A percentile compares a stretch with the other conserved stretches of the same genome.
Evolutionary conservation across 2,888 invertebrate species (phyloP).

Genomic region (Drosophila fulvimacula): DNA sequence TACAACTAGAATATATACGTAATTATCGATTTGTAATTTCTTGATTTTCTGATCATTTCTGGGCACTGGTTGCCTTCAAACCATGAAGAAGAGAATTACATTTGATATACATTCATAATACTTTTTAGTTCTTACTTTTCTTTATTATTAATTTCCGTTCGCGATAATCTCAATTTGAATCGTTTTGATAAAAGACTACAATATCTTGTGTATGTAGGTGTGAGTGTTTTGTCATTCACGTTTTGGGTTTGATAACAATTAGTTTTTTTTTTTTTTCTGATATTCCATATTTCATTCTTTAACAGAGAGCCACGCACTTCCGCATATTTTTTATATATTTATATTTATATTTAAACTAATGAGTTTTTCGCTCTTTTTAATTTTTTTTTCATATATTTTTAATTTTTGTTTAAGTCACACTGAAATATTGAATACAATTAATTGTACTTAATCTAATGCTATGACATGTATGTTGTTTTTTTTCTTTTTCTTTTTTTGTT

Average conservation of each 20-base stretch:
- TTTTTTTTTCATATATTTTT: neutral
- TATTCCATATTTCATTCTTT: constrained; percentile 26
- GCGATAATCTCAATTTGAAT: constrained; percentile 20
- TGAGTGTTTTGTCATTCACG: constrained; percentile 7
- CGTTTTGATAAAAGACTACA: constrained; percentile 17
- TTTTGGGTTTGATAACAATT: constrained; percentile 39
- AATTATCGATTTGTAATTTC: constrained; percentile 43
- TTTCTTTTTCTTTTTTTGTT: constrained; percentile 1
- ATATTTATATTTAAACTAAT: constrained; percentile 21
- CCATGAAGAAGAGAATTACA: constrained; percentile 36
- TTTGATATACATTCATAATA: constrained; percentile 49
- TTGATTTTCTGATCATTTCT: constrained; percentile 13
- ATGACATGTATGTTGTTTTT: constrained; percentile 69
- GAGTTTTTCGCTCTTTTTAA: constrained; percentile 2
- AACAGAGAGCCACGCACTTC: constrained; percentile 11
- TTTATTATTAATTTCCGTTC: constrained; percentile 14
- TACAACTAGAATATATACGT: constrained; percentile 61
- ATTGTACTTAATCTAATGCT: constrained; percentile 56
- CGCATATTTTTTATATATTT: constrained; percentile 8
- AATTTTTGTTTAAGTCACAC: constrained; percentile 42
- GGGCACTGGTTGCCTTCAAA: constrained; percentile 2
- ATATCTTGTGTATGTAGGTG: constrained; percentile 10
- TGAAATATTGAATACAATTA: constrained; percentile 49
- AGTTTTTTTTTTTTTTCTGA: constrained; percentile 47
- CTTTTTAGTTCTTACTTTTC: neutral